A percentile compares a stretch with the other conserved stretches of the same genome.
These are phyloP conservation scores for Perizoma flavofasciatum DNA, from an alignment of 2,888 invertebrate genomes.

Conservation along the genomic window DNA sequence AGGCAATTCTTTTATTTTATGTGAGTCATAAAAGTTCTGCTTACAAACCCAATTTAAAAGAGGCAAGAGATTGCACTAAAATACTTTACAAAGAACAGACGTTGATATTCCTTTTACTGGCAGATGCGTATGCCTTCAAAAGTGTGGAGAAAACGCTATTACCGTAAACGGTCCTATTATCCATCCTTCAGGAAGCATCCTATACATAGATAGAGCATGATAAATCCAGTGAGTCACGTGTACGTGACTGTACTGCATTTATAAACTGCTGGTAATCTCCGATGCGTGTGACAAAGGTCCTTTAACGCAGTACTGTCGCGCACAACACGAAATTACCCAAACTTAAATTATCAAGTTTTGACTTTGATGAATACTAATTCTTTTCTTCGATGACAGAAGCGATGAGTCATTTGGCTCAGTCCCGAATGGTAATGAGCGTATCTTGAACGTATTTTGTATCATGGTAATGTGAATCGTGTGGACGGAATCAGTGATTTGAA, in stretches of 20 bases:
- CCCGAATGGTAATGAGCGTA: slow-evolving; percentile 31
- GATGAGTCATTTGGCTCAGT: slow-evolving; percentile 22
- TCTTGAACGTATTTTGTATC: slow-evolving; percentile 17
- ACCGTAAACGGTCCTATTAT: slow-evolving; percentile 34
- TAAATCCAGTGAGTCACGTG: slow-evolving; percentile 51
- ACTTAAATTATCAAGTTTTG: slow-evolving; percentile 43
- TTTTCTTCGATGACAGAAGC: slow-evolving; percentile 28
- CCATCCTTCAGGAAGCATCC: slow-evolving; percentile 36
- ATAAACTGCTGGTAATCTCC: slow-evolving; percentile 50
- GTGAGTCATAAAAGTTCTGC: slow-evolving; percentile 9
- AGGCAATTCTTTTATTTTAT: not conserved
- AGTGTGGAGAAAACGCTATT: slow-evolving; percentile 36
- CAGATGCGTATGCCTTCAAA: slow-evolving; percentile 27
- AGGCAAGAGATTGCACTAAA: slow-evolving; percentile 8
- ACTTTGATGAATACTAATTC: slow-evolving; percentile 58
- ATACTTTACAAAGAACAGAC: slow-evolving; percentile 11
- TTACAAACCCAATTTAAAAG: slow-evolving; percentile 11
- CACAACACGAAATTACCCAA: slow-evolving; percentile 61
- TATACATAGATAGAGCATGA: slow-evolving; percentile 28
- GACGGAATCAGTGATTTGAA: slow-evolving; percentile 25
- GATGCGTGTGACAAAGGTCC: slow-evolving; percentile 60
- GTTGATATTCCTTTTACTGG: slow-evolving; percentile 28
- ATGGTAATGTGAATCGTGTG: slow-evolving; percentile 20
- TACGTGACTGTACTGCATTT: slow-evolving; percentile 70
- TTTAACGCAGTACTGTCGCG: slow-evolving; percentile 57